phyloP scores from a whole-genome alignment of 2,888 invertebrate species.

The Oegoconia quadripuncta region DNA sequence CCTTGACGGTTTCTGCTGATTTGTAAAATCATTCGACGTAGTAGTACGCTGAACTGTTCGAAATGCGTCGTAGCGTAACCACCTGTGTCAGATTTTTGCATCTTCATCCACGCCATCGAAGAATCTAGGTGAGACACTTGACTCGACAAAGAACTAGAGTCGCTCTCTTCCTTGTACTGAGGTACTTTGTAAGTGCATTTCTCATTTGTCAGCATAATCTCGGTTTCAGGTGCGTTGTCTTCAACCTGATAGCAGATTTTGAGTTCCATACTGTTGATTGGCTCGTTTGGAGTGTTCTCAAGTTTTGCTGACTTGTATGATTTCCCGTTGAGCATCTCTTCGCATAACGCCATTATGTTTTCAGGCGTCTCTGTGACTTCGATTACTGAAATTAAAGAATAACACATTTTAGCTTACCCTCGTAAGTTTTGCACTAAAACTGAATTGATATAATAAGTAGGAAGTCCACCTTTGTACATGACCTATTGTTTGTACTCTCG shows the following conservation, averaged over 20 bases:
- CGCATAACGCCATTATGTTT: conserved; percentile 68
- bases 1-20: conserved; percentile 79
- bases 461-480: too few relatives aligned
- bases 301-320: conserved; percentile 57
- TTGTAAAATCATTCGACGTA: conserved; percentile 80
- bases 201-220: conserved; percentile 59
- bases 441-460: too few relatives aligned
- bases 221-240: conserved; percentile 53
- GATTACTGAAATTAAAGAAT: conserved; percentile 79
- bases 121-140: conserved; percentile 57
- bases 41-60: conserved; percentile 79
- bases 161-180: conserved; percentile 47
- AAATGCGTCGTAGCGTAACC: conserved; percentile 74
- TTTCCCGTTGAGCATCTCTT: conserved; percentile 81
- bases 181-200: conserved; percentile 64
- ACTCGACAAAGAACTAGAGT: conserved; percentile 58
- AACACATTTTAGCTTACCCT: too few relatives aligned
- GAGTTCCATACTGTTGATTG: conserved; percentile 49
- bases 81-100: conserved; percentile 64
- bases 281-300: conserved; percentile 33
- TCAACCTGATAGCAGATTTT: conserved; percentile 62
- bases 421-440: too few relatives aligned
- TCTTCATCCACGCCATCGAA: conserved; percentile 73
- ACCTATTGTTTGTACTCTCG: too few relatives aligned
- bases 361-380: conserved; percentile 80